phyloP scores from a whole-genome alignment of 2,113 vertebrate genomes.

The Bufo bufo region DNA sequence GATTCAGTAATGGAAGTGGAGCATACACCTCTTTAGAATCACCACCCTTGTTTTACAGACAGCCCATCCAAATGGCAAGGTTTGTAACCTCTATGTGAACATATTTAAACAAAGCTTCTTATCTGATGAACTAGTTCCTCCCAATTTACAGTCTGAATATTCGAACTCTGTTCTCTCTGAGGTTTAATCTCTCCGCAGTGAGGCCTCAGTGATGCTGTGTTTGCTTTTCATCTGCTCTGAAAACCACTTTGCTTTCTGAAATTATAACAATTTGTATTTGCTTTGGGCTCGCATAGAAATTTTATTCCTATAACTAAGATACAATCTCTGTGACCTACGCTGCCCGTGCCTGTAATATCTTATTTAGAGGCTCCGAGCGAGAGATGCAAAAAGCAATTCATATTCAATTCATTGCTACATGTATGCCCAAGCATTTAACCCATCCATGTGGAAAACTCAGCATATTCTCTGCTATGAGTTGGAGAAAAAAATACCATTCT shows the following conservation, averaged over 20 bases:
- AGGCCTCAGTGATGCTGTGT: conserved; percentile 49
- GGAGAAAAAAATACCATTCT: background rate
- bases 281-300: conserved; percentile 39
- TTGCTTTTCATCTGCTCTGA: conserved; percentile 53
- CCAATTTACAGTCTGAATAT: conserved; percentile 49
- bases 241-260: conserved; percentile 57
- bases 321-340: conserved; percentile 54
- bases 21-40: background rate
- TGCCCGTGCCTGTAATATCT: conserved; percentile 54
- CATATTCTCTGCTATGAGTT: background rate
- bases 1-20: background rate
- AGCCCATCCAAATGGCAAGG: background rate
- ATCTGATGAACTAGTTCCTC: conserved; percentile 52
- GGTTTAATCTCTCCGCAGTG: conserved; percentile 49
- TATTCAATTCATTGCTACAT: conserved; percentile 43
- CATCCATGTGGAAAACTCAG: background rate
- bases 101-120: conserved; percentile 48
- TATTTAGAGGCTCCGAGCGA: conserved; percentile 49
- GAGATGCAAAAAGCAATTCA: conserved; percentile 55
- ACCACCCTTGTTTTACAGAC: background rate
- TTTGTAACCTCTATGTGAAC: conserved; percentile 41
- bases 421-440: conserved; percentile 47
- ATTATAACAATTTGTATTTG: conserved; percentile 59
- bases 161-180: conserved; percentile 26
- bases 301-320: conserved; percentile 57